Base-by-base conservation (phyloP, 2,797 vertebrate species). In the Ceyx erithaca region DNA sequence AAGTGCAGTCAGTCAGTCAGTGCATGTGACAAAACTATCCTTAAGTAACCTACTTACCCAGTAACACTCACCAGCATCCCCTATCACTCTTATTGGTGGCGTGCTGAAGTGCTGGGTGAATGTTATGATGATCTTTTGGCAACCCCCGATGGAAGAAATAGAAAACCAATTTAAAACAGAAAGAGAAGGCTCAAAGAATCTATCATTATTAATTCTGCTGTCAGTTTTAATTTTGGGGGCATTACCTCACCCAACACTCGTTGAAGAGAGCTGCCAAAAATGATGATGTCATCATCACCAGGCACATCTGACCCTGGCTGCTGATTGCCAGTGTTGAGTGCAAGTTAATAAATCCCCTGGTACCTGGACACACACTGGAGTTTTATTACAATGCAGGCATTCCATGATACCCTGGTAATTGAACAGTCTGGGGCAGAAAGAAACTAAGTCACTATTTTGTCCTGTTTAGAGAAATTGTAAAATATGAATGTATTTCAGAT, bases 151-250 rank as follows among this genome's bases (percentile, higher is more conserved):
- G 89, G 96, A 96, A 96, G 96, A 97, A 98, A 98, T 84, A 97
- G 95, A 96, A 95, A 92, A 94, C 97, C 96, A 88, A 95, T 96
- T 96, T 94, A 94, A 96, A 97, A 93, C 85, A 94, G 84, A 95
- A 97, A 97, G 96, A 95, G 95, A 95, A 96, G 96, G 95, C 97
- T 96, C 95, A 92, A 95, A 78, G 96, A 96, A 98, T 97, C 96
- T 96, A 97, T 98, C 97, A 96, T 97, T 97, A 97, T 97, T 98
- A 98, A 98, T 97, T 97, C 97, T 95, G 88, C 97, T 98, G 97
- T 98, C 97, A 98, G 96, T 97, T 98, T 97, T 98, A 97, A 98
- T 98, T 97, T 97, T 95, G 96, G 96, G 98, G 97, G 97, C 97
- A 97, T 98, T 98, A 98, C 97, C 97, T 98, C 98, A 98, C 97